Percentiles rank a stretch among this genome's conserved stretches.
These are phyloP conservation scores for Macaca mulatta DNA, from an alignment of 2,113 vertebrate species.

Conservation along the genomic window DNA sequence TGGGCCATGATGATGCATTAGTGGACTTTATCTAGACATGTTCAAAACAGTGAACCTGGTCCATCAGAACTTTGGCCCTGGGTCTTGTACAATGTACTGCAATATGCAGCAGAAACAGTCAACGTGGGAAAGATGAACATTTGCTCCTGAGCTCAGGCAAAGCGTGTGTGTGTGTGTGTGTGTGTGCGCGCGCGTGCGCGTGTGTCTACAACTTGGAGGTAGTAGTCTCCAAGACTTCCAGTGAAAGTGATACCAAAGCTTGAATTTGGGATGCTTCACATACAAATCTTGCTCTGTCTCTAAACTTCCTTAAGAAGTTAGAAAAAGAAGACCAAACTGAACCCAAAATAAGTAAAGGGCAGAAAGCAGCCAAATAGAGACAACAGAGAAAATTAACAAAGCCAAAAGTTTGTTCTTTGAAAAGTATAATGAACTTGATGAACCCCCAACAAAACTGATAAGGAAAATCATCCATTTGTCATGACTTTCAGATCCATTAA, in stretches of 20 bases:
- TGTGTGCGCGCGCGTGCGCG: neutral
- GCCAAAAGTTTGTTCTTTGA: neutral
- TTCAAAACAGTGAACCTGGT: neutral
- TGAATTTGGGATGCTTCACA: neutral
- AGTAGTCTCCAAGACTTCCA: neutral
- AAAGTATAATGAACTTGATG: neutral
- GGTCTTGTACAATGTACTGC: neutral
- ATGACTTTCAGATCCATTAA: neutral
- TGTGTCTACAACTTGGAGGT: neutral
- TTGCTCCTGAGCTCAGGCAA: neutral
- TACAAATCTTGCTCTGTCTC: neutral
- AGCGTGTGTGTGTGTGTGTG: neutral
- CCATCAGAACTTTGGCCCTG: neutral
- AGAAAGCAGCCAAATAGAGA: conserved; percentile 17
- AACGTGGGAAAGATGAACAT: neutral
- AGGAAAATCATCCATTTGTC: neutral
- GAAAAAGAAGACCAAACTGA: neutral
- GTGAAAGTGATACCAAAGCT: neutral
- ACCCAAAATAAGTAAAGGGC: neutral
- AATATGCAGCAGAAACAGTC: neutral
- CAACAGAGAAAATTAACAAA: conserved; percentile 20
- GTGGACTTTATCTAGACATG: neutral
- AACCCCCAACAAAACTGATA: neutral
- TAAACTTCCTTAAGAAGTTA: conserved; percentile 2
- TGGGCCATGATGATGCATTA: neutral